Base-by-base conservation (phyloP, 2,113 vertebrate genomes). In the Formicarius rufipectus region DNA sequence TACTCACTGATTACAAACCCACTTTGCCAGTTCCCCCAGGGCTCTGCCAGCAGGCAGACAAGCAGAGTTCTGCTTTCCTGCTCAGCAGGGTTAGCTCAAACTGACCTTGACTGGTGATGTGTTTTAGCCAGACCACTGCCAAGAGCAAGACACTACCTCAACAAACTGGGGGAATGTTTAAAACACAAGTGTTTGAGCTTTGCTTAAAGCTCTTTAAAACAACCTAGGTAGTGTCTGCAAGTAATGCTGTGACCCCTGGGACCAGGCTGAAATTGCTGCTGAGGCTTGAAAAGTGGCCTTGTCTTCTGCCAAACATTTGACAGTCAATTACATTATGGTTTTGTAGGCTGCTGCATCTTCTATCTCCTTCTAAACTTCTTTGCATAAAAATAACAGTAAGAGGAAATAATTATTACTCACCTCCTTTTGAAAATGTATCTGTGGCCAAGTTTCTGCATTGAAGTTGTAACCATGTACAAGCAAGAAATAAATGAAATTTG, bases 401-500 rank as follows among this genome's bases (percentile, higher is more conserved):
- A 94, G 30, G 56, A 80, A 90, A 58, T 42, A 0, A 64, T 37
- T 79, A 25, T 50, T 84, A 96, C 97, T 97, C 97, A 99, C 99
- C 98, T 99, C 95, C 95, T 97, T 98, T 95, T 98, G 92, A 96
- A 99, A 99, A 37, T 76, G 59, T 78, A 99, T 99, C 40, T 96
- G 97, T 75, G 98, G 96, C 99, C 99, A 99, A 49, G 97, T 98
- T 33, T 97, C 96, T 10, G 91, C 60, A 23, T 98, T 98, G 91
- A 99, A 99, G 92, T 98, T 98, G 97, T 99, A 99, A 37, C 99
- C 99, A 5, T 97, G 96, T 23, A 98, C 79, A 25, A 99, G 98
- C 93, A 99, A 71, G 69, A 98, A 97, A 95, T 98, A 98, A 87
- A 99, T 96, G 35, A 99, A 99, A 95, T 98, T 98, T 84, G 98